Evolutionary conservation across 2,113 vertebrate genomes (phyloP).

Genomic region (Oreochromis aureus): DNA sequence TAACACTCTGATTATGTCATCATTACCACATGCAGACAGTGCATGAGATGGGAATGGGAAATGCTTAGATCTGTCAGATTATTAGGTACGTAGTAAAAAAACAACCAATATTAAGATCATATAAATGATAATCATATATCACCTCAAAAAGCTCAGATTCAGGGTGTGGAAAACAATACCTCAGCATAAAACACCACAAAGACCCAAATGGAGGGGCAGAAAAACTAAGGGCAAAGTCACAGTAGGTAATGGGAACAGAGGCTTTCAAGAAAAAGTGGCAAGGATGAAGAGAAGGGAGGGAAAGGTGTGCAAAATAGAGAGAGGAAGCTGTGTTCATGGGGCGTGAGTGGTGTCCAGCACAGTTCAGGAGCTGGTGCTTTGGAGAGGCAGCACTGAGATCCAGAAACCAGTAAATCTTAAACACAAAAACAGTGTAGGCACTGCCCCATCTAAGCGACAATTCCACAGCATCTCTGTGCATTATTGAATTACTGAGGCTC

Average conservation of each 20-base stretch:
- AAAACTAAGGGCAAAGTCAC: neutral
- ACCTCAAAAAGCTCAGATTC: neutral
- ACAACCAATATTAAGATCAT: neutral
- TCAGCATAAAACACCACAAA: neutral
- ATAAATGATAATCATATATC: neutral
- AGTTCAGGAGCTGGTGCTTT: constrained; percentile 52
- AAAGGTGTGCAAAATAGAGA: neutral
- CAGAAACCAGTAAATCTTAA: constrained; percentile 17
- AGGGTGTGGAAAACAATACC: neutral
- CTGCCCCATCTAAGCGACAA: constrained; percentile 39
- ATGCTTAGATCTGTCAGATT: neutral
- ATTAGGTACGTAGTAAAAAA: neutral
- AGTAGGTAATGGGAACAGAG: neutral
- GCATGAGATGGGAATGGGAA: neutral
- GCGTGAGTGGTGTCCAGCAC: constrained; percentile 54
- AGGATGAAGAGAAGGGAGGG: neutral
- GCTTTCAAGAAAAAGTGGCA: neutral
- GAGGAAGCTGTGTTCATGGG: constrained; percentile 19
- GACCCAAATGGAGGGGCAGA: neutral
- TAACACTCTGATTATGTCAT: neutral
- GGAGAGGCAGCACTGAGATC: constrained; percentile 37
- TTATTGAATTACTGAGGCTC: constrained; percentile 56
- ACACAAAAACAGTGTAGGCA: constrained; percentile 15
- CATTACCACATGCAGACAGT: neutral
- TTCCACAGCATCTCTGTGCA: constrained; percentile 49